Evolutionary conservation across 2,113 vertebrate genomes (phyloP), one percentile per base, ranked within the genome.

Genomic region (Pomatostomus ruficeps): DNA sequence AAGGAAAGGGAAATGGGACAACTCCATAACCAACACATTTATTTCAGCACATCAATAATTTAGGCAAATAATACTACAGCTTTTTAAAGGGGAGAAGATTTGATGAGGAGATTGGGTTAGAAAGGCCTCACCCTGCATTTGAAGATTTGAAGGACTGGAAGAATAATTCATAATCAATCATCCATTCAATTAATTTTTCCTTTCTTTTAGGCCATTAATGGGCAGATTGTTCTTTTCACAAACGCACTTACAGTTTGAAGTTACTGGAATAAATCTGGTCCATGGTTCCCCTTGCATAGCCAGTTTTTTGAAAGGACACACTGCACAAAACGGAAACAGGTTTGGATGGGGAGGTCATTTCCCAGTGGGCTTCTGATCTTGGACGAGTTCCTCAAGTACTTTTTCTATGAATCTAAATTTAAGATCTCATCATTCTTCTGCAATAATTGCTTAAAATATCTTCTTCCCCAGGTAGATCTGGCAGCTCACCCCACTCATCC

Each of bases 41-140:
- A 97, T 97, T 97, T 92, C 93, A 95, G 80, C 33, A 93, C 59
- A 97, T 98, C 77, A 97, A 98, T 98, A 97, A 98, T 98, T 97
- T 71, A 98, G 70, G 80, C 68, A 89, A 91, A 97, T 96, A 97
- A 97, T 97, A 97, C 96, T 97, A 97, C 75, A 78, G 55, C 48
- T 81, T 91, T 94, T 91, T 88, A 91, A 96, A 91, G 76, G 40
- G 82, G 65, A 88, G 62, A 92, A 73, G 63, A 91, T 76, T 94
- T 5, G 28, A 68, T 2, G 5, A 89, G 49, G 77, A 94, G 71
- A 62, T 74, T 89, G 42, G 70, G 46, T 62, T 83, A 93, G 66
- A 88, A 89, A 86, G 61, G 58, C 80, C 94, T 95, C 43, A 49
- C 29, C n/a, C 65, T 83, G n/a, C 45, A 76, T 79, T 62, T 79